Evolutionary conservation across 2,888 invertebrate species (phyloP).

Genomic region (Mylabris sibirica): DNA sequence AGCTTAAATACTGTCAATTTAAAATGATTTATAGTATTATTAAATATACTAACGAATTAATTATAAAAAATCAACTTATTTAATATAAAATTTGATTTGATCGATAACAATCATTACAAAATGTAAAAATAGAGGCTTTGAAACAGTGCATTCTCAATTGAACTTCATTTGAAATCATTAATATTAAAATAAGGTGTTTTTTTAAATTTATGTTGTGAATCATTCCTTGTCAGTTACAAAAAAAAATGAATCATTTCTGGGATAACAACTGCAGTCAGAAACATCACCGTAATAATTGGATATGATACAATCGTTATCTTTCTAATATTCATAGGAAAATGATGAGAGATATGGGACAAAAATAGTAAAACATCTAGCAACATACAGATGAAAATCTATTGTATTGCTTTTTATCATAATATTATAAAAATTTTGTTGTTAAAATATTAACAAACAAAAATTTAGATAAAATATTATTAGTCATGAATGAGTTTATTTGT

Average conservation of each 20-base stretch:
- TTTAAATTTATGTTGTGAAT: neutral
- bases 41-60: too few species aligned
- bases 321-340: neutral
- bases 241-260: slow-evolving; percentile 5
- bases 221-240: neutral
- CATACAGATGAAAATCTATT: neutral
- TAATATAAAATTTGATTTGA: too few species aligned
- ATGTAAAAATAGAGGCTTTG: too few species aligned
- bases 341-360: too few species aligned
- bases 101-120: too few species aligned
- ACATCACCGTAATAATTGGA: slow-evolving; percentile 3
- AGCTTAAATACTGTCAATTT: too few species aligned
- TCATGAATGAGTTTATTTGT: neutral
- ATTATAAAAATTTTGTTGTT: too few species aligned
- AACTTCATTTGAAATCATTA: neutral
- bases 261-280: neutral
- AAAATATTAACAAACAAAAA: too few species aligned
- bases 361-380: neutral
- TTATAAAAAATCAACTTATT: too few species aligned
- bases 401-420: too few species aligned
- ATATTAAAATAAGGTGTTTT: neutral
- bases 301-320: neutral
- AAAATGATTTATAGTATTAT: too few species aligned
- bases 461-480: neutral
- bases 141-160: neutral